Evolutionary conservation across 2,797 vertebrate genomes (phyloP), one percentile per base, ranked within the genome.

Genomic region (Rhodeus uyekii): DNA sequence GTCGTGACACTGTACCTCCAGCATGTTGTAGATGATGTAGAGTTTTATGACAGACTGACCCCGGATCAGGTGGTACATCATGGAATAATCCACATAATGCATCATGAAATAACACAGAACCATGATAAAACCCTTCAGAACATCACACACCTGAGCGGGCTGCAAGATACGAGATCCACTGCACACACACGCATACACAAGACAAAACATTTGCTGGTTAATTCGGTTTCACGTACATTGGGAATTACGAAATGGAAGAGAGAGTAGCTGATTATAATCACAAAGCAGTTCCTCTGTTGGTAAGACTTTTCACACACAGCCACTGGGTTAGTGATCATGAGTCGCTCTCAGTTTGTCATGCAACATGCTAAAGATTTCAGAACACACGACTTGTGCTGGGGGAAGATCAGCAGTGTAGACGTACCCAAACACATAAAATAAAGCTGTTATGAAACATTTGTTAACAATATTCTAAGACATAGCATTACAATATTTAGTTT

Each of bases 11-110:
- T 53, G 38, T 80, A 87, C 87, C 84, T 87, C 86, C 73, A 87
- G 93, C 98, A 99, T 99, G 92, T 99, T 99, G 95, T 99, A 99
- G 93, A 99, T 99, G 93, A 99, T 96, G 91, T 99, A 99, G 87
- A 99, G 97, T 86, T 99, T 99, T 94, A 99, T 99, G 93, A 99
- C 96, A 3, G 98, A 99, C 93, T 99, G 98, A 36, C 98, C 98
- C 89, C 97, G 91, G 92, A 99, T 99, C 89, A 99, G 93, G 91
- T 99, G 98, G 88, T 99, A 99, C 96, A 99, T 98, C 98, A 99
- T 99, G 92, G 98, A 97, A 92, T 99, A 99, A 91, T 99, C 98
- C 58, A 99, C 97, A 44, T 98, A 99, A 90, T 98, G 96, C 97
- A 97, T 97, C 97, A 98, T 97, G 90, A 96, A 97, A 91, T 97